Evolutionary conservation across 2,797 vertebrate genomes (phyloP).

Genomic region (Ptychobarbus kaznakovi): DNA sequence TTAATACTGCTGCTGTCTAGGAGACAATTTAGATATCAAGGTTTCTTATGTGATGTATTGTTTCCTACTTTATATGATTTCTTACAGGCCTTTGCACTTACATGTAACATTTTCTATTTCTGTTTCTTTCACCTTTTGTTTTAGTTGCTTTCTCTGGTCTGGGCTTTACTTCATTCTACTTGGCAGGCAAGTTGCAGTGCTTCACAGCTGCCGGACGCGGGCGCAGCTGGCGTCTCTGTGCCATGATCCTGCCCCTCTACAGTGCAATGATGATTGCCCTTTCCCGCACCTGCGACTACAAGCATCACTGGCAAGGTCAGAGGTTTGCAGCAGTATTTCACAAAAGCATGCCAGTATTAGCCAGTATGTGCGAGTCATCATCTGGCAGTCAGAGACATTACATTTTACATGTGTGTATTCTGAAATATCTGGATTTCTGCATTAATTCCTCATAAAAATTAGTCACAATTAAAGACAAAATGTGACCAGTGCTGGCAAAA

Average conservation of each 20-base stretch:
- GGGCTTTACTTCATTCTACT: conserved; percentile 98
- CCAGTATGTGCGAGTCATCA: not conserved
- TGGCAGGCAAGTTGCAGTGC: conserved; percentile 97
- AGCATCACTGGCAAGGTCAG: conserved; percentile 99
- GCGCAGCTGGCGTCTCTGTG: conserved; percentile 96
- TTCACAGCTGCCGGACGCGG: conserved; percentile 94
- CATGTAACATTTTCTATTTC: conserved; percentile 2
- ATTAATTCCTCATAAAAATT: not conserved
- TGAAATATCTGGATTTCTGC: not conserved
- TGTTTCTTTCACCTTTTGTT: conserved; percentile 34
- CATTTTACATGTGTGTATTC: not conserved
- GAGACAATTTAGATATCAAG: not conserved
- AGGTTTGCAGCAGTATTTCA: not conserved
- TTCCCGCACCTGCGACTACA: conserved; percentile 99
- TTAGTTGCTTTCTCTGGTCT: conserved; percentile 98
- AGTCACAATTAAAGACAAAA: not conserved
- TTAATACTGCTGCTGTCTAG: not conserved
- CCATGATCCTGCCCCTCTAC: conserved; percentile 94
- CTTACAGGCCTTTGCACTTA: conserved; percentile 27
- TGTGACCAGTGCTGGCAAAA: too few species aligned
- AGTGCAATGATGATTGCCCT: conserved; percentile 99
- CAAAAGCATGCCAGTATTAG: not conserved
- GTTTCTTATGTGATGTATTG: not conserved
- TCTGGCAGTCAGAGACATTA: not conserved
- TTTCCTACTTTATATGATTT: conserved; percentile 14